Evolutionary conservation across 2,888 invertebrate genomes (phyloP), one percentile per base, ranked within the genome.

Genomic region (Cerceris rybyensis): DNA sequence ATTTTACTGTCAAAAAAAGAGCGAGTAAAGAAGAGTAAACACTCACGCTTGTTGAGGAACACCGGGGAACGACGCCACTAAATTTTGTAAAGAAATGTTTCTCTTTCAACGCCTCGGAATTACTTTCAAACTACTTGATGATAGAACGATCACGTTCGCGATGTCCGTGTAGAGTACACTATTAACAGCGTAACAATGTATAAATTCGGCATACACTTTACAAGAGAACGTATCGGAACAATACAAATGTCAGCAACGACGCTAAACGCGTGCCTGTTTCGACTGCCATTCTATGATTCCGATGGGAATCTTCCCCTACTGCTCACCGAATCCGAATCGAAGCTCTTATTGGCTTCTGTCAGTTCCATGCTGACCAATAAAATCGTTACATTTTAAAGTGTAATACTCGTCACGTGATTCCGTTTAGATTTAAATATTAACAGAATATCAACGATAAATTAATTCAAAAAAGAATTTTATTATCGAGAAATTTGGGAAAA

Each of bases 211-310:
- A 28, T 28, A 28, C 28, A 28, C 28, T 28, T 28, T 28, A 43
- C 17, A 9, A 42, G 9, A 14, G 61, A 68, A 68, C 58, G 9
- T 79, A 73, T 70, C 2, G 58, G 4, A 59, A 73, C 8, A 63
- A 17, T 17, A 8, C 28, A 70, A 73, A 61, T 70, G 50, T 70
- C 69, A 66, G 54, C 7, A 50, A 66, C 50, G 73, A 67, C 72
- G 73, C 79, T 69, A 50, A 77, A 42, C 77, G 66, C 79, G 69
- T 79, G 69, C 72, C 65, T 66, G 58, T 61, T 52, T 77, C 69
- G 69, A 79, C 79, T 77, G 78, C 17, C 69, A 78, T 65, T 49
- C 50, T 55, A 69, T 61, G 66, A 63, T 50, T 63, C 57, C 57
- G 41, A 57, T 63, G 65, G 28, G 28, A 28, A 28, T 28, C 60